Percentiles rank a stretch among this genome's conserved stretches.
phyloP scores from a whole-genome alignment of 2,797 vertebrate genomes.

The Cygnus olor region DNA sequence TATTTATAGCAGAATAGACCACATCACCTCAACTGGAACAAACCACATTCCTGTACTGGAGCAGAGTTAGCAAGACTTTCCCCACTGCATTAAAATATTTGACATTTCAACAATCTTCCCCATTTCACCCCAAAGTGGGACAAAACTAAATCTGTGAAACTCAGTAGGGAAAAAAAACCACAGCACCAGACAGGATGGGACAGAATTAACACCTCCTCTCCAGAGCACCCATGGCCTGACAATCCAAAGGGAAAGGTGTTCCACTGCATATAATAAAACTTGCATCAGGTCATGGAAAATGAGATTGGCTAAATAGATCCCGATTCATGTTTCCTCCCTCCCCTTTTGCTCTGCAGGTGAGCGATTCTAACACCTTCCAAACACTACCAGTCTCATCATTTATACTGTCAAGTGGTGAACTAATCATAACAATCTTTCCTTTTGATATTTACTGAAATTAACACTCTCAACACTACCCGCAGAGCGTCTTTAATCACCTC shows the following conservation, averaged over 20 bases:
- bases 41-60: background rate
- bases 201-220: background rate
- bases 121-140: background rate
- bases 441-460: background rate
- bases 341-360: background rate
- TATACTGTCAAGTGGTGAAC: background rate
- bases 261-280: background rate
- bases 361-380: background rate
- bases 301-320: background rate
- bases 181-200: background rate
- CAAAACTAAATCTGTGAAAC: background rate
- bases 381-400: background rate
- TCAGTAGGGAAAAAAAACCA: background rate
- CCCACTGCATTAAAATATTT: background rate
- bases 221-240: background rate
- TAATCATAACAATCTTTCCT: background rate
- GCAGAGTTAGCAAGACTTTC: background rate
- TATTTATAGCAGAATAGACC: background rate
- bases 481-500: background rate
- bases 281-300: background rate
- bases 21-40: background rate
- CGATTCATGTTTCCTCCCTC: background rate
- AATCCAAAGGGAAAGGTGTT: background rate
- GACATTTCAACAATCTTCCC: background rate
- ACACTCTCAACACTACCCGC: background rate